Evolutionary conservation across 2,888 invertebrate species (phyloP), one percentile per base, ranked within the genome.

Genomic region (Macrosoma leucophasiata): DNA sequence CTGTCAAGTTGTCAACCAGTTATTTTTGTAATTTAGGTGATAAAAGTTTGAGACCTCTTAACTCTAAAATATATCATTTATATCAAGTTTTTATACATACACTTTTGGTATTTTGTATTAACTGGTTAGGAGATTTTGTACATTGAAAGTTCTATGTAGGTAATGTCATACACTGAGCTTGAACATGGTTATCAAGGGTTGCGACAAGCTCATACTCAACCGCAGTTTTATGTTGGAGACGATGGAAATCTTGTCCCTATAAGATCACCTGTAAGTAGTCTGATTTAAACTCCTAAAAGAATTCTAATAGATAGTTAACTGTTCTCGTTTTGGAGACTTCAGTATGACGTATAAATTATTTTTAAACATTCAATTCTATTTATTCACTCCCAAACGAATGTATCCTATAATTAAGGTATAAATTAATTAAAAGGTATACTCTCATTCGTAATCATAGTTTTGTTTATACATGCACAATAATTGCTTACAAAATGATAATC

Each of bases 131-230:
- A n/a, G n/a, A n/a, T n/a, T n/a, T n/a, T n/a, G n/a, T n/a, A n/a
- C n/a, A n/a, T n/a, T n/a, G n/a, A n/a, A n/a, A n/a, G n/a, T 55
- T 66, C 50, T 54, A 71, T 67, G 67, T 76, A 77, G 71, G 81
- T 72, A 69, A 95, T 95, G 95, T 95, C 95, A 71, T 95, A 95
- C 81, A 94, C 94, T 71, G 95, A 95, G 86, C 85, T 95, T 63
- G 95, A 95, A 86, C 93, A 93, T 86, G 95, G 95, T 55, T 95
- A 95, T 85, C 95, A 94, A 88, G 95, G 91, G 61, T 86, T 93
- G 70, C 89, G 90, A 69, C 91, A 91, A 77, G 88, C 88, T 53
- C n/a, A n/a, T n/a, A 73, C 85, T 62, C 86, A 87, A 48, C 89
- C 88, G 43, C 87, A 90, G 61, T 91, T 92, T 81, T 91, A 90